phyloP scores from a whole-genome alignment of 2,888 invertebrate genomes.

The Allacma fusca region DNA sequence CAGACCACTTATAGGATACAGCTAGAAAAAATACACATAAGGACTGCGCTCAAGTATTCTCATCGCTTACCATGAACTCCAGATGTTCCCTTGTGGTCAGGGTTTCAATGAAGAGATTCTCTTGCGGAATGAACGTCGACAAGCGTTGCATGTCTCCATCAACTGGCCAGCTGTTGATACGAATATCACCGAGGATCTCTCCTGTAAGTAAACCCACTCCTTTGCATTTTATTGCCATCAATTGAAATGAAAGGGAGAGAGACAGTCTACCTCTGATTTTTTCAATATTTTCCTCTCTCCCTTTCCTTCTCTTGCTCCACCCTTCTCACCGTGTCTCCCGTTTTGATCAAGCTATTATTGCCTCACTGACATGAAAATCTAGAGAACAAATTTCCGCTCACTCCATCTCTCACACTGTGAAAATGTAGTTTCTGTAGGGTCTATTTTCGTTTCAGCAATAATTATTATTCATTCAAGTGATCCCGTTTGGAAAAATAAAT shows the following conservation, averaged over 20 bases:
- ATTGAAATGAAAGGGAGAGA: slow-evolving; percentile 12
- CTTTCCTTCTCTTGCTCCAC: background rate
- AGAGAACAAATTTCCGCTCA: background rate
- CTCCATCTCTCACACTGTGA: background rate
- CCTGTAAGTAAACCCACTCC: slow-evolving; percentile 25
- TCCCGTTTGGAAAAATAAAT: too few species aligned
- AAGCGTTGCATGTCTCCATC: slow-evolving; percentile 29
- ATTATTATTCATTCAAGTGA: too few species aligned
- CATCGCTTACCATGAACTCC: slow-evolving; percentile 37
- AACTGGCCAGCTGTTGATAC: slow-evolving; percentile 40
- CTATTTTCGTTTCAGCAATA: background rate
- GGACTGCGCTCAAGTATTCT: background rate
- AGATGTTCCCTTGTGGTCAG: slow-evolving; percentile 39
- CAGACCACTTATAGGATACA: too few species aligned
- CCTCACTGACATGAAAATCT: background rate
- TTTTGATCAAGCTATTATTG: background rate
- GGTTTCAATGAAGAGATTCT: slow-evolving; percentile 42
- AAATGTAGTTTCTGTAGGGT: background rate
- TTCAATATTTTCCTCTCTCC: background rate
- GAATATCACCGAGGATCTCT: slow-evolving; percentile 37
- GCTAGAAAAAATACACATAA: background rate
- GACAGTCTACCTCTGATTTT: background rate
- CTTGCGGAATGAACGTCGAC: slow-evolving; percentile 38
- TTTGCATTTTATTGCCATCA: slow-evolving; percentile 32
- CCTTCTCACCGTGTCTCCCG: background rate